These are phyloP conservation scores for Panthera leo DNA, from an alignment of 2,113 vertebrate species.

Conservation along the genomic window DNA sequence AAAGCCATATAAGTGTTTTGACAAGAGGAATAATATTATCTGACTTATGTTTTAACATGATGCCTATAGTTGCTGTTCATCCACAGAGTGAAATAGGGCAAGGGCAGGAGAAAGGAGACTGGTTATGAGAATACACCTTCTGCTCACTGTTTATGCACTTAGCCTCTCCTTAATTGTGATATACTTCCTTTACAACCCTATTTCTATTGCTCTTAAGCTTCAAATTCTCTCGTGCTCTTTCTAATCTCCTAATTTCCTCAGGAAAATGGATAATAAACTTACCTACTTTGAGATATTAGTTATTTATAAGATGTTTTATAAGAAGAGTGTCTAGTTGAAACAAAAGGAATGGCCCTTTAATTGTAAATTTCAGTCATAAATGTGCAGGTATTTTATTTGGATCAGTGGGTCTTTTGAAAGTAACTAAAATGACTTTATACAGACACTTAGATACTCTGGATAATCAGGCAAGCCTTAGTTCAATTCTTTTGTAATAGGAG, in stretches of 20 bases:
- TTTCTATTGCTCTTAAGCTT: not conserved
- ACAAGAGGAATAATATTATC: not conserved
- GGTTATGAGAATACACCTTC: not conserved
- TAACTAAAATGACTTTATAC: not conserved
- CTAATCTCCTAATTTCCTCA: not conserved
- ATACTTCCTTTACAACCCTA: not conserved
- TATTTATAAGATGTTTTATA: not conserved
- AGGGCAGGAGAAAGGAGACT: not conserved
- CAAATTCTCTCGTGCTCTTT: not conserved
- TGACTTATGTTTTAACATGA: not conserved
- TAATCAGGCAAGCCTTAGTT: not conserved
- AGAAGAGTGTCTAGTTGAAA: not conserved
- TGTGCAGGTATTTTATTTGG: not conserved
- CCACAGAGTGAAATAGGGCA: not conserved
- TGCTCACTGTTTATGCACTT: not conserved
- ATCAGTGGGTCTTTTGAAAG: not conserved
- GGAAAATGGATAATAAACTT: conserved; percentile 9
- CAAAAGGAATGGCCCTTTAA: not conserved
- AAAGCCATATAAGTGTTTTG: not conserved
- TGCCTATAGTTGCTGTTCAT: not conserved
- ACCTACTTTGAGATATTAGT: not conserved
- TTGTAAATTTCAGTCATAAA: not conserved
- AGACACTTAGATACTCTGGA: not conserved
- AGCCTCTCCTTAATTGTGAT: not conserved
- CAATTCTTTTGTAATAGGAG: not conserved